Evolutionary conservation across 1,140 invertebrate genomes (phyloP), one percentile per base, ranked within the genome.

Genomic region (Caenorhabditis tropicalis): DNA sequence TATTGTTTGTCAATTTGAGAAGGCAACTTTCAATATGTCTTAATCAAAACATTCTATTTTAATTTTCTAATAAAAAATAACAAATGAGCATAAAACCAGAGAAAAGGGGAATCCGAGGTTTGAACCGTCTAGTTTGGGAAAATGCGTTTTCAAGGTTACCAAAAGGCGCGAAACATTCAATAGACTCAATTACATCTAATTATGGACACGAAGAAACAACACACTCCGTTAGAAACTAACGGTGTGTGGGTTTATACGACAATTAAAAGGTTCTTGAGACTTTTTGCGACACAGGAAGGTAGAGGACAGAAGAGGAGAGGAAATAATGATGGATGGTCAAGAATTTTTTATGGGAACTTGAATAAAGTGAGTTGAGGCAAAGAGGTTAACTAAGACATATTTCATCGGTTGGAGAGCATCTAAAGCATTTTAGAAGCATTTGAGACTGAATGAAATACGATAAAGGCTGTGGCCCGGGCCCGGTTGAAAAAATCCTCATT

Each of bases 121-220:
- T 46, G 19, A 74, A 74, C 43, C 65, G 5, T n/a, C 39, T 43
- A 43, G 1, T 74, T 16, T 74, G 36, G 24, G 65, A n/a, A 16
- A 74, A 43, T 74, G n/a, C 36, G 65, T 74, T 5, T 43, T 74
- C 65, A 74, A 74, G 65, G 65, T 43, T 74, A 74, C 65, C 33
- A 43, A 12, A 19, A 74, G 65, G 65, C 65, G 65, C 65, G 65
- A 74, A 74, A 74, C 36, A 43, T 74, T 74, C 65, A 74, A 74
- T 74, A 74, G 65, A 74, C 65, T 74, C 65, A 74, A 74, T 74
- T 74, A 74, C 65, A 74, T 74, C 65, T 74, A 74, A 74, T 74
- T 74, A 74, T n/a, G n/a, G n/a, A 15, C 33, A 43, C 33, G 10
- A 74, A 43, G 65, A 74, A 74, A 74, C 65, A 74, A 74, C 65